Conservation (phyloP, 2,797 vertebrate genomes). For the Lagodon rhomboides region DNA sequence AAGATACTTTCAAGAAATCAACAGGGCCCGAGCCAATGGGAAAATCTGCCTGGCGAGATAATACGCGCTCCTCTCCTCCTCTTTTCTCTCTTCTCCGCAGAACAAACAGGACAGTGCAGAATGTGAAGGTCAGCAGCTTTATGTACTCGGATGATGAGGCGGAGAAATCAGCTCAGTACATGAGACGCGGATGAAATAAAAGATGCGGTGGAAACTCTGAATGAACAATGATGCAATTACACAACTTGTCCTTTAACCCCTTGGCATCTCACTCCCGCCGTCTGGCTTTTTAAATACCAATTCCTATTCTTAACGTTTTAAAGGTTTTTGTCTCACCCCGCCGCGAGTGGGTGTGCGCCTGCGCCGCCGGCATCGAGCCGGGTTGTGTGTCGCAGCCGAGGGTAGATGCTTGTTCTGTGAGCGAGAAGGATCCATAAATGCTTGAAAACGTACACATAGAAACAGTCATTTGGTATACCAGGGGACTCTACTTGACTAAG, state of each 20-base stretch:
- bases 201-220: neutral
- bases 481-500: slow-evolving; percentile 49
- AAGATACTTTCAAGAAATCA: slow-evolving; percentile 24
- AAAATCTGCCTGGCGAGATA: slow-evolving; percentile 28
- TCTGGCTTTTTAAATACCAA: neutral
- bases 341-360: neutral
- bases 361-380: neutral
- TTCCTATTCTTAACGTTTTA: neutral
- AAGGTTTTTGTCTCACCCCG: neutral
- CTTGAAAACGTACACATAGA: slow-evolving; percentile 28
- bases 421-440: slow-evolving; percentile 26
- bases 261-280: neutral
- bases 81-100: neutral
- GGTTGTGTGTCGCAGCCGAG: slow-evolving; percentile 9
- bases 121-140: slow-evolving; percentile 33
- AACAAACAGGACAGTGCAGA: slow-evolving; percentile 3
- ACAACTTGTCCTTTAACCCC: neutral
- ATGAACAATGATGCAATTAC: neutral
- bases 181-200: neutral
- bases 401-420: slow-evolving; percentile 8
- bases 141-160: neutral
- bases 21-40: slow-evolving; percentile 13
- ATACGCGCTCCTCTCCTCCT: neutral
- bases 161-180: slow-evolving; percentile 2
- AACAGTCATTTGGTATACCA: slow-evolving; percentile 22